Conservation (phyloP, 2,888 invertebrate species). For the Oxycera nigricornis region DNA sequence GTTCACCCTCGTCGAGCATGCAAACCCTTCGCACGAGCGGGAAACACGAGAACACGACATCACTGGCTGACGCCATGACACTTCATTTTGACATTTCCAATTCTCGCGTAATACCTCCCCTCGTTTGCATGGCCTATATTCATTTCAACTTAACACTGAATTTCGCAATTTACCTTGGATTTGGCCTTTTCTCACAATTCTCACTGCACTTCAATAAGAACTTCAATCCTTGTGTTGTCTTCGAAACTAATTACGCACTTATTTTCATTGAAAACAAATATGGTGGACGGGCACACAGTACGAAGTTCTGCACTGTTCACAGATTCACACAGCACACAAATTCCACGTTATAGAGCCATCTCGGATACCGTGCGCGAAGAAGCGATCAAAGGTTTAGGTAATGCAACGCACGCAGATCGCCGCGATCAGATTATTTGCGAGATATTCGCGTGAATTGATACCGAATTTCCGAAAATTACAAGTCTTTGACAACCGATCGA, state of each 20-base stretch:
- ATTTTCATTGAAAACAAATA: slow-evolving; percentile 16
- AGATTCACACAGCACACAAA: slow-evolving; percentile 2
- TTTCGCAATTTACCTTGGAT: slow-evolving; percentile 29
- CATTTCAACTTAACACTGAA: slow-evolving; percentile 17
- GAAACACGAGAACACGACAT: background rate
- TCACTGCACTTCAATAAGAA: slow-evolving; percentile 4
- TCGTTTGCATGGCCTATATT: background rate
- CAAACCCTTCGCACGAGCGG: background rate
- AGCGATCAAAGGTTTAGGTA: background rate
- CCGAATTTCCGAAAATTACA: background rate
- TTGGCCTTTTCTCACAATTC: slow-evolving; percentile 13
- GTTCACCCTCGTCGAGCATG: background rate
- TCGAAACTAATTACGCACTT: background rate
- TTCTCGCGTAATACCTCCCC: slow-evolving; percentile 20
- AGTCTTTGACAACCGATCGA: slow-evolving; percentile 1
- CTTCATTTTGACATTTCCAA: slow-evolving; percentile 31
- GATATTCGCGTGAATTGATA: background rate
- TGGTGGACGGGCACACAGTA: slow-evolving; percentile 20
- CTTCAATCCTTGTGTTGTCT: background rate
- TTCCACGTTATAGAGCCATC: slow-evolving; percentile 16
- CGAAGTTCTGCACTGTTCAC: background rate
- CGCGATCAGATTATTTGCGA: background rate
- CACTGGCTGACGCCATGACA: slow-evolving; percentile 21
- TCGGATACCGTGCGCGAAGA: background rate
- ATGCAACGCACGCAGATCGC: background rate